Evolutionary conservation across 2,797 vertebrate genomes (phyloP).

Genomic region (Taeniopygia guttata): DNA sequence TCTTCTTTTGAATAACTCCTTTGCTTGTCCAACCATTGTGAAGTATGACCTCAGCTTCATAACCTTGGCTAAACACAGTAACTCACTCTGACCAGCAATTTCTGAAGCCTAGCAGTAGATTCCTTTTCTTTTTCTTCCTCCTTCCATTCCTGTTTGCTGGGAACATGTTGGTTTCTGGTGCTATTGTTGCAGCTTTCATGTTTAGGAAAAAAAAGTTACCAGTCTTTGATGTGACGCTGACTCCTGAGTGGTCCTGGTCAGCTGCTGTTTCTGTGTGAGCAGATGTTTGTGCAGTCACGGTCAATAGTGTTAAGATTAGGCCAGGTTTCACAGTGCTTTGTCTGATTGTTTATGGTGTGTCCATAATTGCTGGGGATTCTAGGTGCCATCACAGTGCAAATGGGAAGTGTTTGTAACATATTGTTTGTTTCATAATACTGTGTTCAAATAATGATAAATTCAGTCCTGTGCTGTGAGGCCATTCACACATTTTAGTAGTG

Average conservation of each 20-base stretch:
- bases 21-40: not conserved
- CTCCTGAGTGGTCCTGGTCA: not conserved
- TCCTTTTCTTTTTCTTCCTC: not conserved
- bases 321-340: slow-evolving; percentile 25
- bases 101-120: not conserved
- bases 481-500: not conserved
- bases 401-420: not conserved
- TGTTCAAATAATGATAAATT: not conserved
- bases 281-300: slow-evolving; percentile 6
- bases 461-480: not conserved
- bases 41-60: slow-evolving; percentile 1
- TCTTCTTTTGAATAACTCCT: not conserved
- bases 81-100: not conserved
- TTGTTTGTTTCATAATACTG: not conserved
- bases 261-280: not conserved
- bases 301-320: not conserved
- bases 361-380: not conserved
- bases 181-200: not conserved
- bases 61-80: slow-evolving; percentile 4
- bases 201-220: not conserved
- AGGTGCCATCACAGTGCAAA: not conserved
- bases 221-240: slow-evolving; percentile 7
- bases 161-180: not conserved
- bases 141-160: not conserved
- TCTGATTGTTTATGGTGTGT: not conserved